A percentile compares a stretch with the other conserved stretches of the same genome.
Evolutionary conservation across 2,797 vertebrate genomes (phyloP).

Genomic region (Rhabdomys pumilio): DNA sequence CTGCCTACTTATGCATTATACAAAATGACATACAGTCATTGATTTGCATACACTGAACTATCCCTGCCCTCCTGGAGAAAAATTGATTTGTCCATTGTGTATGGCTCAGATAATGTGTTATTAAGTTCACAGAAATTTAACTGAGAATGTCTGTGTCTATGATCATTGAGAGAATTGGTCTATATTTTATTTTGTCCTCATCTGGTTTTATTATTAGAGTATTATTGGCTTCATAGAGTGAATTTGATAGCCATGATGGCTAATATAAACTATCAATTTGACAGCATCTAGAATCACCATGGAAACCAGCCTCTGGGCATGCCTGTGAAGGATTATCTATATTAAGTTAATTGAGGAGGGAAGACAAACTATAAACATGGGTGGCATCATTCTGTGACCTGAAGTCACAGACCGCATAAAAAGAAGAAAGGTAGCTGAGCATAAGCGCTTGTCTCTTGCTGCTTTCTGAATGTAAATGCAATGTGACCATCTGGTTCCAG

Average conservation of each 20-base stretch:
- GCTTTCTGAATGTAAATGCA: not conserved
- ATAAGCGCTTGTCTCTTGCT: too few species aligned
- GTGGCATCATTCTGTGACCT: not conserved
- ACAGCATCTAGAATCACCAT: not conserved
- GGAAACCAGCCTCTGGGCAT: not conserved
- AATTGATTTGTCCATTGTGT: not conserved
- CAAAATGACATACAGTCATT: not conserved
- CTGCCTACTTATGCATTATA: not conserved
- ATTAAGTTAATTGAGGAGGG: not conserved
- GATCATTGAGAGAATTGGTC: not conserved
- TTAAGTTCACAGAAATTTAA: not conserved
- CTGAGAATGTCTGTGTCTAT: not conserved
- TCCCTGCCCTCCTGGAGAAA: not conserved
- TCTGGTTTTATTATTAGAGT: not conserved
- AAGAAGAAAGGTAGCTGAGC: too few species aligned
- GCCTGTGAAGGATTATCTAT: not conserved
- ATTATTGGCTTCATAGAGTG: not conserved
- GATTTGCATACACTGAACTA: not conserved
- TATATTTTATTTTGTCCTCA: not conserved
- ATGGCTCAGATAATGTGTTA: not conserved
- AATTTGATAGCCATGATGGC: not conserved
- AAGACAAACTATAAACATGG: not conserved
- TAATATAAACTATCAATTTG: not conserved
- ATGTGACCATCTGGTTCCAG: not conserved
- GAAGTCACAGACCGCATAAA: not conserved